These are phyloP conservation scores for Passer domesticus DNA, from an alignment of 2,113 vertebrate genomes.

Conservation along the genomic window DNA sequence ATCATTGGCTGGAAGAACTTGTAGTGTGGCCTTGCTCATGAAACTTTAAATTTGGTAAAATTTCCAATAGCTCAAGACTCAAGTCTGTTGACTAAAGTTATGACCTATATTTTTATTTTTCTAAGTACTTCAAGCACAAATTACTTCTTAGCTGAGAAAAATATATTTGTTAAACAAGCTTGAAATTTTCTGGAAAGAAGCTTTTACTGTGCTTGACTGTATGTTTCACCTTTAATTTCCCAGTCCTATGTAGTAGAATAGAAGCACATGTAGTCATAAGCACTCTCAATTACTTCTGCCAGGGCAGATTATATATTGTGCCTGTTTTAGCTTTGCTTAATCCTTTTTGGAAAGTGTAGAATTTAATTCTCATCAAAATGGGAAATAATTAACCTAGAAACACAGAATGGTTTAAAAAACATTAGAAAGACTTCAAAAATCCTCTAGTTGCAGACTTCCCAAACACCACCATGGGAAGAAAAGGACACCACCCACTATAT, in stretches of 20 bases:
- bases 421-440: not conserved
- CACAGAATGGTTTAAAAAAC: not conserved
- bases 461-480: not conserved
- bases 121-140: not conserved
- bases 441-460: too few species aligned
- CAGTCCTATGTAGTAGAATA: not conserved
- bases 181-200: not conserved
- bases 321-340: not conserved
- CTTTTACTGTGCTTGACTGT: not conserved
- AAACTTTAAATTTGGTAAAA: not conserved
- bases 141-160: not conserved
- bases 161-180: not conserved
- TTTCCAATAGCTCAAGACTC: not conserved
- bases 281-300: not conserved
- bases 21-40: not conserved
- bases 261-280: not conserved
- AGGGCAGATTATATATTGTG: not conserved
- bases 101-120: not conserved
- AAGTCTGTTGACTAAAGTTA: not conserved
- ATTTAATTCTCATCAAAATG: not conserved
- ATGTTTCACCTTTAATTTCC: not conserved
- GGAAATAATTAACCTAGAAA: not conserved
- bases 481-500: not conserved
- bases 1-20: not conserved
- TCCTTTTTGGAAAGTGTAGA: not conserved